Base-by-base conservation (phyloP, 2,113 vertebrate genomes). In the Pteronura brasiliensis region DNA sequence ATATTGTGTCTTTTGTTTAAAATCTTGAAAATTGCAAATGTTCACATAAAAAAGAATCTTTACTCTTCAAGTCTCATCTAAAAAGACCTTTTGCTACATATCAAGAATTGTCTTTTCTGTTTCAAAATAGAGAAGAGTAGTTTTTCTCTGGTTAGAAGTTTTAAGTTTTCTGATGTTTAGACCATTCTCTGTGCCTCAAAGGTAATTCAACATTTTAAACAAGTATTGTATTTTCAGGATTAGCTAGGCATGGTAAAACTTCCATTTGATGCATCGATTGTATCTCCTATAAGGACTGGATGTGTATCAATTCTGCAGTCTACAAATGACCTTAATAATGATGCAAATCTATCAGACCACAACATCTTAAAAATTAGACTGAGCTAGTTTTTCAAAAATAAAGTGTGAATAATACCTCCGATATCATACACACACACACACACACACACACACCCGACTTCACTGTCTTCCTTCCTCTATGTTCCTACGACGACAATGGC, bases 81-180 rank as follows among this genome's bases (percentile, higher is more conserved):
- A 69, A 82, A 86, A 29, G 20, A 72, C 55, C 67, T 93, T 96
- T 49, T 80, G 20, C 18, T 74, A 49, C 15, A 52, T 69, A 42
- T 63, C 49, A 93, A 80, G 47, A 97, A 13, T 59, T 34, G 77
- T 87, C 21, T 9, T 91, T 82, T 18, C 36, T 93, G 11, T 74
- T 85, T 92, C 71, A 21, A 80, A 89, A 67, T 67, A 80, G 55
- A 31, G 83, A 71, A 77, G 23, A 12, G 2, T 76, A 39, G 69
- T 34, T 88, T 84, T 95, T 72, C 13, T 88, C 47, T 87, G 52
- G 31, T 36, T 94, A 85, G 49, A 49, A 77, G 23, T 95, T 90
- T 74, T 57, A 92, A 25, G 13, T 96, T 88, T 85, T 94, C 15
- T 97, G 21, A 89, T 89, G 27, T 69, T 93, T 96, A 79, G 31